Percentiles rank a stretch among this genome's conserved stretches.
These are phyloP conservation scores for Drosophila rellima DNA, from an alignment of 2,888 invertebrate genomes.

Conservation along the genomic window DNA sequence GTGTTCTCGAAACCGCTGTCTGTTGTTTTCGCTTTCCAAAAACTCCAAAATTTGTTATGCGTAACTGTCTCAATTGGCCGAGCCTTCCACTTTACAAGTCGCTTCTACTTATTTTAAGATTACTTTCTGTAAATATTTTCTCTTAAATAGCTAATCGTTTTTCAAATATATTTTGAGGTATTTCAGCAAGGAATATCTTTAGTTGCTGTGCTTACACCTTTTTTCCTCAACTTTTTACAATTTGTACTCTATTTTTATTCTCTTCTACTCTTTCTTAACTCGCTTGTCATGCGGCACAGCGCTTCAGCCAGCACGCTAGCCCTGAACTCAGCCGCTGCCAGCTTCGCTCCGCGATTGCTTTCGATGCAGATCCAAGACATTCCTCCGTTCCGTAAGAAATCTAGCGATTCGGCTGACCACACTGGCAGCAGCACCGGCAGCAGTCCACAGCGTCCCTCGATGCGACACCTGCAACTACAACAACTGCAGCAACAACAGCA, in stretches of 20 bases:
- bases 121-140: neutral
- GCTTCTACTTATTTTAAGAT: conserved; percentile 26
- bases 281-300: conserved; percentile 64
- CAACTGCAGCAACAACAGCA: conserved; percentile 57
- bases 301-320: conserved; percentile 83
- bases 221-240: conserved; percentile 10
- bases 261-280: conserved; percentile 34
- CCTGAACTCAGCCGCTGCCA: conserved; percentile 73
- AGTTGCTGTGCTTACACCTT: conserved; percentile 20
- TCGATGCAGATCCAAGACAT: conserved; percentile 86
- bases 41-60: conserved; percentile 48
- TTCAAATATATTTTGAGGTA: too few relatives aligned
- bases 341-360: conserved; percentile 60
- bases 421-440: conserved; percentile 83
- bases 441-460: conserved; percentile 80
- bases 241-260: conserved; percentile 12
- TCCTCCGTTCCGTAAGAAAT: conserved; percentile 86
- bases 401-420: conserved; percentile 83
- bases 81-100: conserved; percentile 36
- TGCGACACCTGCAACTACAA: conserved; percentile 66
- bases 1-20: conserved; percentile 26
- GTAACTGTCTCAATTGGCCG: conserved; percentile 42
- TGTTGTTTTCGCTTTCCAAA: conserved; percentile 39
- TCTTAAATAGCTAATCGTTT: neutral
- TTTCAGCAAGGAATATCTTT: neutral